Evolutionary conservation across 2,888 invertebrate genomes (phyloP), one percentile per base, ranked within the genome.

Genomic region (Drosophila paranaensis): DNA sequence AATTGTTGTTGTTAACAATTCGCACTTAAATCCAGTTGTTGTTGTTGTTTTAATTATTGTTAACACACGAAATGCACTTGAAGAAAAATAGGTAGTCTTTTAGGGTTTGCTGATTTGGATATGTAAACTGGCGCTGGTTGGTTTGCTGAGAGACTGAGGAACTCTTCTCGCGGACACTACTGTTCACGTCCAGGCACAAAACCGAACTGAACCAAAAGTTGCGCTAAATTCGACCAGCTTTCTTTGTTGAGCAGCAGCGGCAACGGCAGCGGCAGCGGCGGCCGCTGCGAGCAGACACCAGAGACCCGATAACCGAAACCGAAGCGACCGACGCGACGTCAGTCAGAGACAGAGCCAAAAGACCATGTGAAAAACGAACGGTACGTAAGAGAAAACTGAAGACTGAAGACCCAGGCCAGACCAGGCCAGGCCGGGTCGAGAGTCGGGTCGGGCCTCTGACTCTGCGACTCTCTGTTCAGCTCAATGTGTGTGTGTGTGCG

Each of bases 171-270:
- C 79, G 87, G 68, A 58, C 82, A 84, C 81, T 86, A 67, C 80
- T 88, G 81, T 74, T 82, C 90, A 81, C 90, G 88, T 81, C 85
- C 90, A 90, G 90, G 88, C 90, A 89, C 90, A 78, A 89, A 91
- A 91, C 88, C 91, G 90, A 90, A 91, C 91, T 91, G 89, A 91
- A 77, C 79, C 80, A 82, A 90, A 77, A 84, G 88, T 84, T 87
- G 86, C 76, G 79, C 81, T 83, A 82, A 86, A 84, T 82, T 85
- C 81, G 87, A 88, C 90, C 89, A 91, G 90, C 90, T 91, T 91
- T 91, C 90, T 91, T 91, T 88, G 90, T 82, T 90, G 90, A 90
- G 90, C 89, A 82, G 77, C 82, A 8, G 61, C 51, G n/a, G n/a
- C 66, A 65, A 14, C 33, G 2, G 62, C 61, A 60, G 66, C 81